Base-by-base conservation (phyloP, 2,888 invertebrate genomes). In the Amiota communis region DNA sequence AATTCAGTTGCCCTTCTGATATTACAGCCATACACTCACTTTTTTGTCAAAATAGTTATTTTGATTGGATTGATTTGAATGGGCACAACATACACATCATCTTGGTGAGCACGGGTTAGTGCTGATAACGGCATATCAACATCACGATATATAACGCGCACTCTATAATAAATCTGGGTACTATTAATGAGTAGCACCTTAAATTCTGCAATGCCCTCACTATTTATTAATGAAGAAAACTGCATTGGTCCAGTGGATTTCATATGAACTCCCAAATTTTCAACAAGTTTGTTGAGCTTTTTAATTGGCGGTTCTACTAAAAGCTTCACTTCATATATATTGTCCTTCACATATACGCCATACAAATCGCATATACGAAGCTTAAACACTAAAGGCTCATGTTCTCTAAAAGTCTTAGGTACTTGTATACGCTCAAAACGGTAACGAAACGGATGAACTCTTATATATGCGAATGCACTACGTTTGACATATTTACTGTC, bases 391-490 rank as follows among this genome's bases (percentile, higher is more conserved):
- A 95, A 97, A 76, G 94, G 94, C 69, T 98, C 91, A 20, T 95
- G 95, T 1, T 97, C 97, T 88, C 97, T 96, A 90, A 96, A 98
- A 80, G 94, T 94, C 79, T 95, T 94, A 0, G 97, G 94, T 9
- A 95, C 94, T 83, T 95, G 93, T 53, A 97, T 93, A 64, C 95
- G 90, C 75, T 94, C 93, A 90, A 96, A 91, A 80, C 93, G 93
- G 83, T 95, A 94, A 77, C 93, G 92, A 84, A 94, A 92, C 76
- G 93, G 93, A 88, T 96, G 96, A 36, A 98, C 90, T 74, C 94
- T 92, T 67, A 97, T 91, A 77, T 94, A 91, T 10, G 93, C 91
- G 0, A 95, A 92, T 20, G 94, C 93, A 87, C 96, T 97, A 87
- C 97, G 96, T 78, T 94, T 92, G 76, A 96, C 92, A 20, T 86